Evolutionary conservation across 2,888 invertebrate species (phyloP).

Genomic region (Ligdia adustata): DNA sequence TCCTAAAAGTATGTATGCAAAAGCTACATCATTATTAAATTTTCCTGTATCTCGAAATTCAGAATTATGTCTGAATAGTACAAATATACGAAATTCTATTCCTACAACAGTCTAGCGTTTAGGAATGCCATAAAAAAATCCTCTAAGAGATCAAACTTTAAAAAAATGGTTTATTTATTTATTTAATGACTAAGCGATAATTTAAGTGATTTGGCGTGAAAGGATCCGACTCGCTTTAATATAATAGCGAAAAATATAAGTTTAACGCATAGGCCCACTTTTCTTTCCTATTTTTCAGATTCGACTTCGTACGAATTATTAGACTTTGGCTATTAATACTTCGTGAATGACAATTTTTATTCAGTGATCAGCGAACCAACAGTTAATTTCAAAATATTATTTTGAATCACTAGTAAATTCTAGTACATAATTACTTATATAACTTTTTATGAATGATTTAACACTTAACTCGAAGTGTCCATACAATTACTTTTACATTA

Average conservation of each 20-base stretch:
- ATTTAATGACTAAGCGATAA: too few relatives aligned
- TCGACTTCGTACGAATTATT: not conserved
- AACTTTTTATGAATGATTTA: constrained; percentile 15
- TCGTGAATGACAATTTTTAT: not conserved
- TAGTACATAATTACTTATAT: constrained; percentile 11
- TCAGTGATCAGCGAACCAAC: too few relatives aligned
- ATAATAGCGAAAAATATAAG: not conserved
- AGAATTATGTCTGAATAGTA: too few relatives aligned
- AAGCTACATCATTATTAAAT: too few relatives aligned
- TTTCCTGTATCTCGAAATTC: too few relatives aligned
- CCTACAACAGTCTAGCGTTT: constrained; percentile 37
- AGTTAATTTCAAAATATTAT: too few relatives aligned
- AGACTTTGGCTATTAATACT: constrained; percentile 22
- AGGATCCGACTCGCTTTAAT: not conserved
- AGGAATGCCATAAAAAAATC: constrained; percentile 28
- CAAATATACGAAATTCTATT: constrained; percentile 52
- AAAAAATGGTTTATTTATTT: too few relatives aligned
- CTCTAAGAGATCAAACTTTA: constrained; percentile 30
- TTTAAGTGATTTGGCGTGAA: too few relatives aligned
- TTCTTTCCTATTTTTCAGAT: too few relatives aligned
- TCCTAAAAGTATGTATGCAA: too few relatives aligned
- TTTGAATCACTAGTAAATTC: constrained; percentile 8
- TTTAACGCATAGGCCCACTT: constrained; percentile 8
- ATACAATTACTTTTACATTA: constrained; percentile 5
- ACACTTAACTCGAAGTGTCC: constrained; percentile 18